Base-by-base conservation (phyloP, 2,888 invertebrate species). In the Resseliella maxima region DNA sequence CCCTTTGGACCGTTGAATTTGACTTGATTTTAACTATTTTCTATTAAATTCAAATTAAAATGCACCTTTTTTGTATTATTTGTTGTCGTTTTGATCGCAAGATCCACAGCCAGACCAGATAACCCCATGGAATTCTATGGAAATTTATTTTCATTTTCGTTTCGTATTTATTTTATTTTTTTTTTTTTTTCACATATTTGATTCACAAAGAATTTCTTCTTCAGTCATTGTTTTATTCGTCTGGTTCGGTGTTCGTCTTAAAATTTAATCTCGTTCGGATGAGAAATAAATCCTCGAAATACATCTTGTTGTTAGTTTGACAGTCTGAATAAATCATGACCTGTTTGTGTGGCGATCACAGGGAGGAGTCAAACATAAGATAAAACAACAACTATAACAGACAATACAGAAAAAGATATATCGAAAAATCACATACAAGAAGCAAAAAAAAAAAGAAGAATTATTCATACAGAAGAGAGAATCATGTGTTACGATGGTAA, bases 271-370 rank as follows among this genome's bases (percentile, higher is more conserved):
- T 83, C 38, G 83, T 38, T 83, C 12, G 83, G 83, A 83, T 83
- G 83, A 83, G 24, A 83, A 83, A 83, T 83, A 83, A 83, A 83
- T 83, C 83, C 83, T 83, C 83, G 83, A 83, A 83, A 83, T 83
- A 83, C 83, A 83, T 83, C 83, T 83, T 83, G 38, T 83, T 83
- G 83, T 83, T 83, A 36, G 10, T 83, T 83, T 83, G 83, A 83
- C 83, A 83, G 83, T 83, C 83, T 83, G 83, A 83, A 83, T 83
- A 83, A 83, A 83, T 83, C 83, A 83, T 83, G 83, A 83, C 36
- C 83, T 83, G 83, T 83, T 83, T 83, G 83, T 83, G 83, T 83
- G 83, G 83, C 83, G 36, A 83, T 83, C 83, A n/a, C 83, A 83
- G 83, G 83, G 83, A 38, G 83, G 83, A 83, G 83, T 83, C 38